Conservation (phyloP, 2,797 vertebrate genomes). For the Girardinus metallicus region DNA sequence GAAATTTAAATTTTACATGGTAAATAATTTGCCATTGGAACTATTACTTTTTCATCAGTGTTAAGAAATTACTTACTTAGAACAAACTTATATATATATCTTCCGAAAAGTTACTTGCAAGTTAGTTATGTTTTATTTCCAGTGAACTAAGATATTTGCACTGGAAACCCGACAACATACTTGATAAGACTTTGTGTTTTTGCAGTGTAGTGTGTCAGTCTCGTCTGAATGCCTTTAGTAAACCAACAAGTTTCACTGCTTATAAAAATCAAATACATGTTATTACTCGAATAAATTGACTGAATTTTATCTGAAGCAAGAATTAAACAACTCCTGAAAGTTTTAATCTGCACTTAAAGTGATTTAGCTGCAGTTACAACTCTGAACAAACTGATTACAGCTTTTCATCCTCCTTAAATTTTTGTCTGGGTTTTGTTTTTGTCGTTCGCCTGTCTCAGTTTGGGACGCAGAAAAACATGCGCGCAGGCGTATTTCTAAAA, state of each 20-base stretch:
- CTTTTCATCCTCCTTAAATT: slow-evolving; percentile 32
- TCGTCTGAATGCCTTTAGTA: not conserved
- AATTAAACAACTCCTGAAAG: not conserved
- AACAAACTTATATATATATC: too few relatives aligned
- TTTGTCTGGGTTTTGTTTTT: slow-evolving; percentile 17
- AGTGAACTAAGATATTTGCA: too few relatives aligned
- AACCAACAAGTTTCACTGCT: not conserved
- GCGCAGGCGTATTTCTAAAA: slow-evolving; percentile 16
- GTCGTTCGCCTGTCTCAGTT: slow-evolving; percentile 55
- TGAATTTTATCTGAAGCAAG: not conserved
- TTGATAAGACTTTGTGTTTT: too few relatives aligned
- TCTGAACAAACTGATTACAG: slow-evolving; percentile 9
- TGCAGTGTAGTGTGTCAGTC: not conserved
- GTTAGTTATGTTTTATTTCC: too few relatives aligned
- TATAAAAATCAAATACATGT: not conserved
- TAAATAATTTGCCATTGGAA: too few relatives aligned
- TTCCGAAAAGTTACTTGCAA: too few relatives aligned
- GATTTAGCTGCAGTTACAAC: not conserved
- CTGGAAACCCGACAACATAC: too few relatives aligned
- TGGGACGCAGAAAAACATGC: slow-evolving; percentile 55
- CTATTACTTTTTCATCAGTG: too few relatives aligned
- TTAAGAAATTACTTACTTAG: too few relatives aligned
- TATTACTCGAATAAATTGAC: not conserved
- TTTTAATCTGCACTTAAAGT: not conserved
- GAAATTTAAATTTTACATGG: too few relatives aligned